Evolutionary conservation across 2,113 vertebrate species (phyloP).

Genomic region (Silurus asotus): DNA sequence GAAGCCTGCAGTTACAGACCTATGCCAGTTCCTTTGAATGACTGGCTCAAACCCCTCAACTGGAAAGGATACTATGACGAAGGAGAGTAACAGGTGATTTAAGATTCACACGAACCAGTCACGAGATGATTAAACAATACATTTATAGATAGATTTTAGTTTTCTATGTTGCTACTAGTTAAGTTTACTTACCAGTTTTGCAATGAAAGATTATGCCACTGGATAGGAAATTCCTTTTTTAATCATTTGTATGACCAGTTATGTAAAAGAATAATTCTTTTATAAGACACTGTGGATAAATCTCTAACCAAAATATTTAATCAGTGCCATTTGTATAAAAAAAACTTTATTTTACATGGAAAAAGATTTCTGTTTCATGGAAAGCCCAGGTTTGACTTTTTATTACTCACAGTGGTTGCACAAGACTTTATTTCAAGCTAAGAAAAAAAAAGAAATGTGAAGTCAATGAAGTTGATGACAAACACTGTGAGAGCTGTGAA

Average conservation of each 20-base stretch:
- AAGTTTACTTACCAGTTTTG: not conserved
- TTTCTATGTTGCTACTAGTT: not conserved
- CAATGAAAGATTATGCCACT: no score
- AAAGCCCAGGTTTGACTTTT: not conserved
- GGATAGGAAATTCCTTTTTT: not conserved
- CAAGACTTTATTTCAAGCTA: not conserved
- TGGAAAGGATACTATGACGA: conserved; percentile 12
- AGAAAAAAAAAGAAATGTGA: no score
- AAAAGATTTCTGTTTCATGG: not conserved
- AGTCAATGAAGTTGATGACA: not conserved
- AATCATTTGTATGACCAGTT: not conserved
- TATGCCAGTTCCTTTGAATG: not conserved
- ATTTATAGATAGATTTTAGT: not conserved
- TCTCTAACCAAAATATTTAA: not conserved
- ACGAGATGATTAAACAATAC: not conserved
- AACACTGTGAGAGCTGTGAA: not conserved
- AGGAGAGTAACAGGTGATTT: not conserved
- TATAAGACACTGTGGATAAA: not conserved
- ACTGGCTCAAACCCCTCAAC: not conserved
- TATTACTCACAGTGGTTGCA: not conserved
- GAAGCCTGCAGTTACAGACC: not conserved
- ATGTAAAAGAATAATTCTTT: not conserved
- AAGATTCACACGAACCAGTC: not conserved
- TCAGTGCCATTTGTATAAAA: not conserved
- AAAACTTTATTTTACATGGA: not conserved